phyloP scores from a whole-genome alignment of 2,888 invertebrate species.

The Stomorhina lunata region DNA sequence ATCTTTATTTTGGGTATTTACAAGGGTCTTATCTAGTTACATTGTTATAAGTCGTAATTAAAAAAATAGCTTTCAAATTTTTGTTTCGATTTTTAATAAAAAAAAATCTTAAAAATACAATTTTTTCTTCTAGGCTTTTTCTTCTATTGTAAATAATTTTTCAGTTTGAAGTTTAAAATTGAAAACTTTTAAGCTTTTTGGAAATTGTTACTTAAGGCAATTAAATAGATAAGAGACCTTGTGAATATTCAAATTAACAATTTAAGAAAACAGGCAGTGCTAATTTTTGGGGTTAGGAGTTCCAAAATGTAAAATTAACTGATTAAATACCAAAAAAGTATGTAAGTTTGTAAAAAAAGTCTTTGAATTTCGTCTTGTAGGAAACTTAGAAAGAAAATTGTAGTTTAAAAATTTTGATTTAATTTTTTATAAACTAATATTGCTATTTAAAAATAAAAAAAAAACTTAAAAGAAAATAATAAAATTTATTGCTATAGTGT shows the following conservation, averaged over 20 bases:
- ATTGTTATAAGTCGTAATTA: no score
- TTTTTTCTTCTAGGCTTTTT: no score
- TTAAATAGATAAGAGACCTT: no score
- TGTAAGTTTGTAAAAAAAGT: constrained; percentile 25
- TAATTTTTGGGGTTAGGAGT: constrained; percentile 37
- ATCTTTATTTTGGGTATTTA: no score
- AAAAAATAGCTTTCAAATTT: no score
- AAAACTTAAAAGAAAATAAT: constrained; percentile 55
- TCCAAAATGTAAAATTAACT: constrained; percentile 20
- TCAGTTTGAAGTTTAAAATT: no score
- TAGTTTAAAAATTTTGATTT: constrained; percentile 33
- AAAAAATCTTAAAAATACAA: constrained; percentile 25
- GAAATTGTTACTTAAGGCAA: no score
- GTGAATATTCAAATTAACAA: constrained; percentile 40
- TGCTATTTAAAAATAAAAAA: constrained; percentile 21
- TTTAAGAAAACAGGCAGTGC: constrained; percentile 62
- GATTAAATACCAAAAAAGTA: constrained; percentile 28
- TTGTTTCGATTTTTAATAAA: no score
- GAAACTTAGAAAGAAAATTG: constrained; percentile 32
- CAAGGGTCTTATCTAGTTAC: no score
- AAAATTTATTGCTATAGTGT: constrained; percentile 57
- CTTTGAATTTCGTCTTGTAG: constrained; percentile 47
- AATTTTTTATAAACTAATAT: constrained; percentile 39
- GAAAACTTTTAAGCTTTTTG: no score
- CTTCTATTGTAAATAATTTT: no score